Base-by-base conservation (phyloP, 1,140 invertebrate genomes). In the Eueides isabella region DNA sequence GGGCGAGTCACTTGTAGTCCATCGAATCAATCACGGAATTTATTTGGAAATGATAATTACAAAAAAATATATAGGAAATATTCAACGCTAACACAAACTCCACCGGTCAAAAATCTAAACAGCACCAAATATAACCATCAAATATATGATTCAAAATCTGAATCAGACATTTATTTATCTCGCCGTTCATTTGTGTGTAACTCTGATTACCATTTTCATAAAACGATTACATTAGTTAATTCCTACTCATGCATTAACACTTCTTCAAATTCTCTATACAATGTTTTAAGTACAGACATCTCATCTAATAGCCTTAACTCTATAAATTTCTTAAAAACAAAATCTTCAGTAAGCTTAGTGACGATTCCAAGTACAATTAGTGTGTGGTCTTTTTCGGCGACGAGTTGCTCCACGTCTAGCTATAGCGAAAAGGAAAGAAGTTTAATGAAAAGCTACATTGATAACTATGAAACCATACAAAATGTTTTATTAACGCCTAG, bases 1-100 rank as follows among this genome's bases (percentile, higher is more conserved):
- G 86, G 86, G n/a, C 83, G 81, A 80, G 84, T 76, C 55, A 61
- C 65, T 26, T 85, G 78, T 28, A 61, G 80, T 12, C 73, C 77
- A 61, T 80, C 80, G 5, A 85, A 69, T 61, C 35, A 38, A 29
- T 79, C 68, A 5, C 74, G 48, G n/a, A 75, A 76, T 33, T 62
- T 73, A 31, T 44, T n/a, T 67, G 30, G 35, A 28, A 28, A 48
- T 64, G 44, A 66, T n/a, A 61, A 28, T 55, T 55, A 69, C 48
- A 28, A 44, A 38, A 65, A 55, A 64, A 38, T 55, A 1, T 38
- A 55, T 55, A 19, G 44, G 63, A 12, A 55, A 11, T 55, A 23
- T 23, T 26, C 48, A n/a, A 26, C 19, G 19, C 23, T 55, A 2
- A 26, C 19, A 4, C 48, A 26, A 19, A 26, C 6, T 7, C 2